Evolutionary conservation across 2,113 vertebrate species (phyloP), one percentile per base, ranked within the genome.

Genomic region (Cettia cetti): DNA sequence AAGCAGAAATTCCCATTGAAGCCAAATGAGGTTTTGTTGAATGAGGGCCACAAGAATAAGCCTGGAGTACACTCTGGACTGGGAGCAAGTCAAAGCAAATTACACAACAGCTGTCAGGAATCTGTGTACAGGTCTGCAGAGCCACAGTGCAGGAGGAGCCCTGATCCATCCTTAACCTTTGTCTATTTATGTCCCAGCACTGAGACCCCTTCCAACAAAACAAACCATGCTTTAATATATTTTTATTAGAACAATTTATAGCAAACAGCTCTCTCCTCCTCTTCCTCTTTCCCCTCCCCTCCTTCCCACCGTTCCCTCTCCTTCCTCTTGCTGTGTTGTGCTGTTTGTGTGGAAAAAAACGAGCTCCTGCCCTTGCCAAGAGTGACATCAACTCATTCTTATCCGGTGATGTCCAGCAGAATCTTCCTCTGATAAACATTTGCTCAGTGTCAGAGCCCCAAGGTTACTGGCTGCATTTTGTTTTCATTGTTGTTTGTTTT

Each of bases 381-480:
- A 85, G 94, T 98, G 98, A 98, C 97, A 98, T 98, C 98, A 98
- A 97, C 97, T 98, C 98, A 98, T 98, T 98, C 98, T 98, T 98
- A 98, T 98, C 97, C 64, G 9, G 92, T 98, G 98, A 98, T 97
- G 97, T 96, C 95, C 96, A 94, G 91, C 86, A 96, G 94, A 97
- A 97, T 96, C 96, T 94, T 81, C 71, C 96, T 97, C 96, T 96
- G 94, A 95, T 94, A 97, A 98, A 98, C 82, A 92, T 97, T 97
- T 97, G 94, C 94, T 97, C 95, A 95, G 91, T 96, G 97, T 95
- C 95, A 95, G 91, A 96, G 93, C 90, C 95, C 91, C 96, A 97
- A 92, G 94, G 95, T 97, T 97, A 96, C 76, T 92, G 92, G 89
- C 87, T 95, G 75, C 42, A 44, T 79, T 97, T 94, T 96, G 86